phyloP scores from a whole-genome alignment of 2,888 invertebrate species.

The Polymixis lichenea region DNA sequence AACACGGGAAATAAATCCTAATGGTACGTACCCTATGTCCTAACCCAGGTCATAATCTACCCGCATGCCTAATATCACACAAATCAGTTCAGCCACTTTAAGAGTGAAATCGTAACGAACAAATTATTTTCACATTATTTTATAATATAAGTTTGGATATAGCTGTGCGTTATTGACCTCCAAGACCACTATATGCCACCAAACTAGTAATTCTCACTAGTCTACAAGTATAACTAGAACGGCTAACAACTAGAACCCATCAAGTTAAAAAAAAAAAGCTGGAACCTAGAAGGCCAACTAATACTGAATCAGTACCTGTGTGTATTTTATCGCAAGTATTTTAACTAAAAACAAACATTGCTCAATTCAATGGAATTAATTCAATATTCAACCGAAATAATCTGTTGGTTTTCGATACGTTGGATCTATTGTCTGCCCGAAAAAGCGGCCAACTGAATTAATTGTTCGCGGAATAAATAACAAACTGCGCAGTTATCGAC shows the following conservation, averaged over 20 bases:
- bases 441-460: constrained; percentile 31
- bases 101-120: too few species aligned
- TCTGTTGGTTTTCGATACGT: constrained; percentile 53
- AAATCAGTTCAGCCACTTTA: too few species aligned
- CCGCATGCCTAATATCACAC: too few species aligned
- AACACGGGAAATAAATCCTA: too few species aligned
- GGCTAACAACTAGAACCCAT: neutral
- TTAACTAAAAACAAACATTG: constrained; percentile 36
- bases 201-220: neutral
- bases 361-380: constrained; percentile 28
- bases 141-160: too few species aligned
- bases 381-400: constrained; percentile 24
- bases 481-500: constrained; percentile 35
- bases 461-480: constrained; percentile 45
- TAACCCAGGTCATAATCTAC: too few species aligned
- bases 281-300: neutral
- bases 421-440: constrained; percentile 40
- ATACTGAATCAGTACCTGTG: neutral
- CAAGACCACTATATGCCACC: neutral
- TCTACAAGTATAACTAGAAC: neutral
- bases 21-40: too few species aligned
- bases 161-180: too few species aligned
- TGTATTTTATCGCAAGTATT: neutral
- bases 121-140: too few species aligned
- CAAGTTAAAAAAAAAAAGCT: constrained; percentile 9